phyloP scores from a whole-genome alignment of 2,888 invertebrate genomes.

The Rutpela maculata region DNA sequence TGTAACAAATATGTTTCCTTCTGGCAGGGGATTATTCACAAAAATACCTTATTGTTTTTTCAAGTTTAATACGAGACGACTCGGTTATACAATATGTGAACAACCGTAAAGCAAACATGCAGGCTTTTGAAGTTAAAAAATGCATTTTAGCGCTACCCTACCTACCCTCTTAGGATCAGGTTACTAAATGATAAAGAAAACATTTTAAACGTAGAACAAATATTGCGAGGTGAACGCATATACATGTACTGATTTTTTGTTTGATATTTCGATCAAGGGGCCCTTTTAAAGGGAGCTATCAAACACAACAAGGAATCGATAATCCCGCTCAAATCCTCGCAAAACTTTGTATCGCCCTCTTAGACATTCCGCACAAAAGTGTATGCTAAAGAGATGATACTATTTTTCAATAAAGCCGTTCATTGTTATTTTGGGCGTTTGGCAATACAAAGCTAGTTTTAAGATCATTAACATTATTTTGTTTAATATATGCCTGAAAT shows the following conservation, averaged over 20 bases:
- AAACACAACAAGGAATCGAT: constrained; percentile 36
- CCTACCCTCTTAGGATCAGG: constrained; percentile 7
- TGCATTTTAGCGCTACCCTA: constrained; percentile 4
- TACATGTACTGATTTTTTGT: constrained; percentile 23
- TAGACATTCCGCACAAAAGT: neutral
- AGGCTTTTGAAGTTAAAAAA: constrained; percentile 2
- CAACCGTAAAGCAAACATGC: constrained; percentile 4
- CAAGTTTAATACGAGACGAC: neutral
- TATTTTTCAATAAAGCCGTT: no score
- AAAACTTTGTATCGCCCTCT: constrained; percentile 6
- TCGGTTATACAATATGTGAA: constrained; percentile 1
- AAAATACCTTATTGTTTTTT: constrained; percentile 1
- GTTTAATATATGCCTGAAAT: no score
- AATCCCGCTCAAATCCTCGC: constrained; percentile 18
- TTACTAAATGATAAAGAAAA: constrained; percentile 39
- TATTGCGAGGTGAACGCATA: constrained; percentile 24
- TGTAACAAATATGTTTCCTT: no score
- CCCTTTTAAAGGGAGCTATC: constrained; percentile 24
- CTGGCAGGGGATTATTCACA: neutral
- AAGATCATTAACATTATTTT: no score
- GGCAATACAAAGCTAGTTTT: no score
- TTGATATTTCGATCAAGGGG: constrained; percentile 37
- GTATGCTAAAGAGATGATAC: neutral
- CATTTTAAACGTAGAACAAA: constrained; percentile 32
- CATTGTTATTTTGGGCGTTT: no score